Base-by-base conservation (phyloP, 1,140 invertebrate genomes). In the Octopus sinensis region DNA sequence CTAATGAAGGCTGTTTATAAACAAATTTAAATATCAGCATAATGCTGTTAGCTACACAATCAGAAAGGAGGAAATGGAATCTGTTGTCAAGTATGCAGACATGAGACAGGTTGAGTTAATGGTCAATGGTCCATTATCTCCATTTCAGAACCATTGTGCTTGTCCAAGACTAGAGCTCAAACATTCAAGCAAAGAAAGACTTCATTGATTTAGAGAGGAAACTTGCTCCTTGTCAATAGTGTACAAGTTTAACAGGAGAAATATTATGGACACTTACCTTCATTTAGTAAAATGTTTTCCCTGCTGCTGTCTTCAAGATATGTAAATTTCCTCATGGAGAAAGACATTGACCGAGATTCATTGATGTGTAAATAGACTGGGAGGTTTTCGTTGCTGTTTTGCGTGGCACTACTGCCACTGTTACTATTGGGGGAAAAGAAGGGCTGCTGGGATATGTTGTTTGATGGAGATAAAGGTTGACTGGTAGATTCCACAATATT, bases 351-450 rank as follows among this genome's bases (percentile, higher is more conserved):
- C 80, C 87, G 85, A 54, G 89, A 84, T 79, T 89, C 86, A 82
- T 89, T 89, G 6, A 87, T 86, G 75, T 89, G 86, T 56, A 90
- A 85, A 76, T 88, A 86, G 10, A 88, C 86, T 86, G 68, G 76
- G 13, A 77, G 30, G 43, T 88, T 89, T 13, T 89, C 88, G 54
- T 87, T 86, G 83, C 87, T 88, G 77, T 86, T 87, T 78, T 86
- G 88, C 43, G 86, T 87, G 71, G 87, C 85, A 52, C 85, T 86
- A 76, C 86, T 86, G 52, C 84, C 83, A 79, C 86, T 85, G 83
- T 88, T 89, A 78, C 86, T 89, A 54, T 86, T 86, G 30, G 88
- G 87, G 10, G 88, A 89, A 80, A 88, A 89, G 82, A 89, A 89
- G 4, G 88, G 88, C 13, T 87, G 83, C 77, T 88, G 85, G 13